phyloP scores from a whole-genome alignment of 2,797 vertebrate genomes.

The Poliocrania exsul region DNA sequence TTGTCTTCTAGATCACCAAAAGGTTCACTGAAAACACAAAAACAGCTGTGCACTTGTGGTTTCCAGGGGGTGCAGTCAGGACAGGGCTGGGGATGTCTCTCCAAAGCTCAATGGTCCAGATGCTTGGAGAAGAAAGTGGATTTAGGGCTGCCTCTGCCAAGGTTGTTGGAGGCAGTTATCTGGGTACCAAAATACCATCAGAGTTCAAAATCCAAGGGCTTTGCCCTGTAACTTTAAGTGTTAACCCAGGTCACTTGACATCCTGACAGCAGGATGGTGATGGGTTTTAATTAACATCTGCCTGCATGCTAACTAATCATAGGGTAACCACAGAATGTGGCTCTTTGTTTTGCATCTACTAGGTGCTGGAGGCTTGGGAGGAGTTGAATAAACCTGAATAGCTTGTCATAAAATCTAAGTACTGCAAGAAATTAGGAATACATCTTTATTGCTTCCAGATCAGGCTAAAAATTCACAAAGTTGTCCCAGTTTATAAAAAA shows the following conservation, averaged over 20 bases:
- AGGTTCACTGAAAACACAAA: not conserved
- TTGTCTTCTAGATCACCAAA: not conserved
- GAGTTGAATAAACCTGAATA: not conserved
- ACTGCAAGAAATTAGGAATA: not conserved
- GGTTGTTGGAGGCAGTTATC: not conserved
- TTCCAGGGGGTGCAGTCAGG: not conserved
- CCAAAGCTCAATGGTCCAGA: not conserved
- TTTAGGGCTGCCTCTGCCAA: not conserved
- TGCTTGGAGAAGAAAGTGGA: not conserved
- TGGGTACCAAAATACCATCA: not conserved
- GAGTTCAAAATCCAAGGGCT: not conserved
- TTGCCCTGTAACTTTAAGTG: not conserved
- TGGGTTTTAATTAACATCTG: not conserved
- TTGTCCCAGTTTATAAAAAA: not conserved
- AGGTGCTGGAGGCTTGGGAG: not conserved
- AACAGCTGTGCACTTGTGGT: not conserved
- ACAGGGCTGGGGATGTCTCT: not conserved
- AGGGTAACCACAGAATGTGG: not conserved
- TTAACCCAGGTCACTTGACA: not conserved
- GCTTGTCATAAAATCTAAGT: not conserved
- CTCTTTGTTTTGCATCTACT: not conserved
- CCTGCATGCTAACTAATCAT: not conserved
- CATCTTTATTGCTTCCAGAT: not conserved
- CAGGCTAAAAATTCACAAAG: not conserved
- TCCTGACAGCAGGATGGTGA: not conserved